Evolutionary conservation across 1,140 invertebrate genomes (phyloP), one percentile per base, ranked within the genome.

Genomic region (Papilio machaon): DNA sequence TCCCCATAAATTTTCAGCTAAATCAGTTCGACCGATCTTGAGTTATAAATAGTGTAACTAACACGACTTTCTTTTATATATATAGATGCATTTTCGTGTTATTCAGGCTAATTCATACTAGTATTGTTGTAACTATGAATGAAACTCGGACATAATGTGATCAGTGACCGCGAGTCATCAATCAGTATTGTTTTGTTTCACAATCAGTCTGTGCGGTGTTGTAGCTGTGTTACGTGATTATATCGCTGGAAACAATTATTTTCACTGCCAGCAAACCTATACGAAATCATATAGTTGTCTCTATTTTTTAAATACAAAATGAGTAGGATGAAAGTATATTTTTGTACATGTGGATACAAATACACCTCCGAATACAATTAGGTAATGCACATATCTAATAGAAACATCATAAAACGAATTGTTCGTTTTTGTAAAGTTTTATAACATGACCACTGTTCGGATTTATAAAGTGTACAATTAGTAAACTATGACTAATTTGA

Each of bases 181-280:
- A 23, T 75, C 15, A 46, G 13, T 76, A 15, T 76, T 76, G 74
- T 76, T 76, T 76, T 30, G 43, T 76, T 54, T 76, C 73, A 47
- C 43, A 58, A 58, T 19, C 54, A 58, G 10, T 17, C 7, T 58
- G n/a, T 1, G 17, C 54, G n/a, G 17, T 58, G n/a, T n/a, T 58
- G 47, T 17, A 11, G 8, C 38, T n/a, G 73, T 19, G n/a, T 17
- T 23, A 47, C 13, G 35, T 15, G 43, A 52, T 19, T 74, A n/a
- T 17, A 17, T 64, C 19, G 2, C 11, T 70, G 5, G 30, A 15
- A 35, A 35, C 19, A 64, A 35, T 70, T 4, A 70, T 70, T 64
- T 11, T 3, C 13, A 70, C 23, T 67, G 30, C 30, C 54, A 2
- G 17, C 54, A 58, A 17, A 19, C 0, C 0, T 52, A 0, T 52